Evolutionary conservation across 2,888 invertebrate species (phyloP).

Genomic region (Calameuta pallipes): DNA sequence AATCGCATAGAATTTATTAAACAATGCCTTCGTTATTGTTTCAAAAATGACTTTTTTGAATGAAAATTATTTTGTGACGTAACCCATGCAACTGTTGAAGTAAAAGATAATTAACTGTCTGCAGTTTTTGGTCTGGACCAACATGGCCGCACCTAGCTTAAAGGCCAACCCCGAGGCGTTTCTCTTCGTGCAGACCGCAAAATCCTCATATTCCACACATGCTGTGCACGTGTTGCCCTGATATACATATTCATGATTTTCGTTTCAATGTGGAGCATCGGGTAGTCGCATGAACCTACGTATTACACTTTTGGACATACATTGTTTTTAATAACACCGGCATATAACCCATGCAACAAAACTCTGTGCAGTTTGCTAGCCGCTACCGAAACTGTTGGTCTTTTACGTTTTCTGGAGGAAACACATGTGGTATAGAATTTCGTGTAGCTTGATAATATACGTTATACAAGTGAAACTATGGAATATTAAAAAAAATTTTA

Average conservation of each 20-base stretch:
- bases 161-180: background rate
- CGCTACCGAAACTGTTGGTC: background rate
- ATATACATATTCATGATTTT: slow-evolving; percentile 21
- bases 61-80: background rate
- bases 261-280: slow-evolving; percentile 14
- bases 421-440: background rate
- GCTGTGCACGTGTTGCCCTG: slow-evolving; percentile 16
- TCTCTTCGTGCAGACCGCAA: slow-evolving; percentile 6
- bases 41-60: background rate
- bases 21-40: background rate
- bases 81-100: background rate
- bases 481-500: too few relatives aligned
- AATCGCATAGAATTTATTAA: background rate
- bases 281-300: slow-evolving; percentile 7
- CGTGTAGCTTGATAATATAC: too few relatives aligned
- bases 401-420: background rate
- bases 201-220: slow-evolving; percentile 20
- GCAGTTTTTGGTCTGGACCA: background rate
- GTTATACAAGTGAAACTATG: too few relatives aligned
- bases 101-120: background rate
- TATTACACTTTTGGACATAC: slow-evolving; percentile 20
- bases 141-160: background rate
- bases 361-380: slow-evolving; percentile 1
- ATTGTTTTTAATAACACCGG: slow-evolving; percentile 17
- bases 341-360: slow-evolving; percentile 13